Conservation (phyloP, 2,113 vertebrate species). For the Coregonus clupeaformis region DNA sequence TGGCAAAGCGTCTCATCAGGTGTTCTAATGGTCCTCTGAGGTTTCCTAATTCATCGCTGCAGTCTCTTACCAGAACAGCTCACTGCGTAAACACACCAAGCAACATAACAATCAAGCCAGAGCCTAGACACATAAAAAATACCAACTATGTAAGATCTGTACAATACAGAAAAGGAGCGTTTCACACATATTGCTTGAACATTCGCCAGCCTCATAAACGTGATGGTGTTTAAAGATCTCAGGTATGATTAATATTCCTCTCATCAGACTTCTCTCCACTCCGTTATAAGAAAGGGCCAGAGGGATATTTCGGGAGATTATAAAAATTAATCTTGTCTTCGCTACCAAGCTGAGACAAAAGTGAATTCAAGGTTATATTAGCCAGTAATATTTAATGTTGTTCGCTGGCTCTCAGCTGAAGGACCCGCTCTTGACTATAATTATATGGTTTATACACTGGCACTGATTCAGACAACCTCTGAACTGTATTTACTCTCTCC, state of each 20-base stretch:
- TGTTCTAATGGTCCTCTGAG: constrained; percentile 24
- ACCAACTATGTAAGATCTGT: not conserved
- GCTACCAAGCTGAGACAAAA: constrained; percentile 28
- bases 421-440: constrained; percentile 1
- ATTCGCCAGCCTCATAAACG: not conserved
- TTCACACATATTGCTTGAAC: no score
- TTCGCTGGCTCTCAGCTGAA: constrained; percentile 22
- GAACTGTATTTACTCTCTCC: not conserved
- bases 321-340: constrained; percentile 37
- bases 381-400: constrained; percentile 27
- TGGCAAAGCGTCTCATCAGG: constrained; percentile 32
- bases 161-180: not conserved
- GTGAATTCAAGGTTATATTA: constrained; percentile 44
- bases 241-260: constrained; percentile 38
- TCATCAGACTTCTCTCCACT: constrained; percentile 4
- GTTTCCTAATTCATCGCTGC: constrained; percentile 1
- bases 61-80: not conserved
- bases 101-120: no score
- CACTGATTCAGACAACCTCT: constrained; percentile 13
- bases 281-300: constrained; percentile 17
- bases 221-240: constrained; percentile 8
- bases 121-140: no score
- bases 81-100: not conserved
- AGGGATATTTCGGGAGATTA: constrained; percentile 40
- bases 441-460: not conserved